Conservation (phyloP, 30 jellyfish, hydroid and myxozoan species). For the Cassiopea andromeda region DNA sequence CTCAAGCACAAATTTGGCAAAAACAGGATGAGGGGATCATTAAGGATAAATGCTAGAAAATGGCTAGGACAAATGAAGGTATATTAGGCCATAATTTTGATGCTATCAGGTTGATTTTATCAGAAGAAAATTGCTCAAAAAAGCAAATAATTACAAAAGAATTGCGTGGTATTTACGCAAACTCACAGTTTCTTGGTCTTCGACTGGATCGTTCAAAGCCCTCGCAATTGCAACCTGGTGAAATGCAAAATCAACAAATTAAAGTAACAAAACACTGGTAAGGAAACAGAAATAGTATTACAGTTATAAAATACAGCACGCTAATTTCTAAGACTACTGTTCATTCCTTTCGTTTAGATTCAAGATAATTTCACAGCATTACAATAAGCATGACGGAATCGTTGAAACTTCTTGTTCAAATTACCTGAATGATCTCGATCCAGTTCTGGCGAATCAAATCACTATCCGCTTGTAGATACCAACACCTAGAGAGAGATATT, state of each 20-base stretch:
- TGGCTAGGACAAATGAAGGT: too few relatives aligned
- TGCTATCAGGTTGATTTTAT: too few relatives aligned
- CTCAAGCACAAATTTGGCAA: too few relatives aligned
- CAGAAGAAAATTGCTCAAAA: too few relatives aligned
- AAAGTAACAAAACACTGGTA: neutral
- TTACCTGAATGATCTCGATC: slow-evolving; percentile 89
- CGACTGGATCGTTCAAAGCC: slow-evolving; percentile 85
- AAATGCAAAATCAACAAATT: neutral
- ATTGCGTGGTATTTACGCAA: neutral
- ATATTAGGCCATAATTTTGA: too few relatives aligned
- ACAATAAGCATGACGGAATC: neutral
- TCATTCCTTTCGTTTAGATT: too few relatives aligned
- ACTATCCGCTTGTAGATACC: slow-evolving; percentile 95
- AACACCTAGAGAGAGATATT: slow-evolving; percentile 67
- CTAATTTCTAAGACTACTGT: too few relatives aligned
- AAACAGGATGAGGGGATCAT: too few relatives aligned
- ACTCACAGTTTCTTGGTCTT: slow-evolving; percentile 35
- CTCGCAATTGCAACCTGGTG: slow-evolving; percentile 92
- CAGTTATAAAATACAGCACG: too few relatives aligned
- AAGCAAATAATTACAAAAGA: too few relatives aligned
- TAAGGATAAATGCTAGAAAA: too few relatives aligned
- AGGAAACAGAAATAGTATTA: neutral
- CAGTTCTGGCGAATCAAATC: slow-evolving; percentile 84
- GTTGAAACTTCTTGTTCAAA: neutral
- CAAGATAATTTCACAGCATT: neutral